These are phyloP conservation scores for Cheilosia variabilis DNA, from an alignment of 2,888 invertebrate species.

Conservation along the genomic window DNA sequence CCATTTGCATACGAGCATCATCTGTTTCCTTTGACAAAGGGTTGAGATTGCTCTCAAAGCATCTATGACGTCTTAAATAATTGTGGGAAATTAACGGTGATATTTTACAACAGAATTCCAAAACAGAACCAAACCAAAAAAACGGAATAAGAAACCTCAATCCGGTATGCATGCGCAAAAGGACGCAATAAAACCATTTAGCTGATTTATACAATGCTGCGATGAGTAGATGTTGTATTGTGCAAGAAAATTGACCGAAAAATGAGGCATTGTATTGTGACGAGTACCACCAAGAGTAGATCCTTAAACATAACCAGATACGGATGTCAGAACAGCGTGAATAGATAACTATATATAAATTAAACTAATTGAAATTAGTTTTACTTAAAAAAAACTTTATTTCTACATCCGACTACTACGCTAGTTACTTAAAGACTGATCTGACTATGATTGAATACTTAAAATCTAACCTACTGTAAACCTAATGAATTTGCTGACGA, in stretches of 20 bases:
- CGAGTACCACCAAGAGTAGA: slow-evolving; percentile 9
- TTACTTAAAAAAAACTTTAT: no score
- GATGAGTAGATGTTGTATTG: slow-evolving; percentile 39
- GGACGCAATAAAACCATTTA: slow-evolving; percentile 29
- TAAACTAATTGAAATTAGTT: no score
- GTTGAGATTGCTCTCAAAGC: slow-evolving; percentile 10
- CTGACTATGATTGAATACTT: no score
- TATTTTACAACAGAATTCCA: slow-evolving; percentile 31
- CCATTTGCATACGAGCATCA: slow-evolving; percentile 48
- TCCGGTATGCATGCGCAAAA: slow-evolving; percentile 38
- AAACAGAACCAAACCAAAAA: slow-evolving; percentile 2
- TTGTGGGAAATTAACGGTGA: slow-evolving; percentile 60
- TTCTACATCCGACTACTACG: no score
- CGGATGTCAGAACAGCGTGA: no score
- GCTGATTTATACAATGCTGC: neutral
- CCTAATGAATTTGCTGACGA: no score
- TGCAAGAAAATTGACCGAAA: slow-evolving; percentile 33
- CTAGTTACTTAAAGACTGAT: no score
- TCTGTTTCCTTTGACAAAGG: slow-evolving; percentile 20
- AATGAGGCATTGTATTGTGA: slow-evolving; percentile 19
- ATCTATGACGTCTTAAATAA: slow-evolving; percentile 47
- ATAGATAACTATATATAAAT: no score
- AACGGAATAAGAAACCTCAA: slow-evolving; percentile 19
- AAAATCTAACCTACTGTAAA: no score
- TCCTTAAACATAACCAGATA: neutral